Conservation (phyloP, 2,888 invertebrate species). For the Eutolmus rufibarbis region DNA sequence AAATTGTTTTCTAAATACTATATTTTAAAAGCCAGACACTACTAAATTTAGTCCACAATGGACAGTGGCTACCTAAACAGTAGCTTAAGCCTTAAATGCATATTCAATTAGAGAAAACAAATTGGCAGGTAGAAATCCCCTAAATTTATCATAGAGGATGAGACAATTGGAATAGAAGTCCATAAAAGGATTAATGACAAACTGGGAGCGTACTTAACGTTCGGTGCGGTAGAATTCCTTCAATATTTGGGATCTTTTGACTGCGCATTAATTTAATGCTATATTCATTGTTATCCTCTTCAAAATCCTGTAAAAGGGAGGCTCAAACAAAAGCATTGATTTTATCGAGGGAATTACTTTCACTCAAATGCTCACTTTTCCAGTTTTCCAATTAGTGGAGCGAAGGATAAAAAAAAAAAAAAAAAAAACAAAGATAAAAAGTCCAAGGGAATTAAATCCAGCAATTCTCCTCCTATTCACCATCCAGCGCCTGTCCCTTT, state of each 20-base stretch:
- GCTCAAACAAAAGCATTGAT: background rate
- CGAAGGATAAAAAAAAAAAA: background rate
- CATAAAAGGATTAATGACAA: background rate
- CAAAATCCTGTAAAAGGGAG: background rate
- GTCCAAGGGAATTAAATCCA: background rate
- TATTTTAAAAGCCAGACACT: background rate
- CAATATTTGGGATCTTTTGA: background rate
- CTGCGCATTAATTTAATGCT: background rate
- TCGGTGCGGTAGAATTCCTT: background rate
- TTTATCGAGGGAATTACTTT: slow-evolving; percentile 8
- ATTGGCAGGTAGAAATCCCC: background rate
- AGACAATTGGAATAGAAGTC: background rate
- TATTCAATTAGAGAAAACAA: background rate
- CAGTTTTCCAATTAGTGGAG: slow-evolving; percentile 3
- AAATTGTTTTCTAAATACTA: background rate
- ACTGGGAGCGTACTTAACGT: background rate
- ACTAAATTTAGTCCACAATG: background rate
- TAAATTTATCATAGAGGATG: background rate
- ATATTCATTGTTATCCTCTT: background rate
- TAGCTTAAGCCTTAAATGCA: background rate
- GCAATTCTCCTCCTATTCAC: background rate
- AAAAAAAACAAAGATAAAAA: background rate
- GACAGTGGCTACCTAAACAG: background rate
- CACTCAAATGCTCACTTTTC: slow-evolving; percentile 8
- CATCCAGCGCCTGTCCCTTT: background rate